phyloP scores from a whole-genome alignment of 2,113 vertebrate species.

The Podocnemis expansa region DNA sequence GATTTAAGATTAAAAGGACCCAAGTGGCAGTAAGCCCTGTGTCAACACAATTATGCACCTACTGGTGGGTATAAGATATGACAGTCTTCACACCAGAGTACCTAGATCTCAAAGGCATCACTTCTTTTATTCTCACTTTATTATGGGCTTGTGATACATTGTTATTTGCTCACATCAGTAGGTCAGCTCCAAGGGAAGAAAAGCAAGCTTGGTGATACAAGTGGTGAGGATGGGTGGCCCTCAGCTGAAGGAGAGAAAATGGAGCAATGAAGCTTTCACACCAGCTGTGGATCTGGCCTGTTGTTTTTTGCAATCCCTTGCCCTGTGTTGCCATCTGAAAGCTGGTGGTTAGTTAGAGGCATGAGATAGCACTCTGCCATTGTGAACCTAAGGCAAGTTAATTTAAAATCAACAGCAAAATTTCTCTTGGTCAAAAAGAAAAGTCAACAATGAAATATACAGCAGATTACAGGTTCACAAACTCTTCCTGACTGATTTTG shows the following conservation, averaged over 20 bases:
- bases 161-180: fast-evolving
- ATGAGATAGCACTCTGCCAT: neutral
- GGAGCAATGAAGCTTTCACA: neutral
- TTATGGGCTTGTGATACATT: neutral
- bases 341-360: too few species aligned
- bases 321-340: neutral
- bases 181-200: slow-evolving; percentile 25
- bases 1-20: neutral
- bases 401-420: slow-evolving; percentile 19
- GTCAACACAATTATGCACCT: neutral
- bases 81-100: neutral
- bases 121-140: neutral
- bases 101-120: neutral
- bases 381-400: neutral
- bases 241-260: neutral
- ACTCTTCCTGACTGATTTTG: neutral
- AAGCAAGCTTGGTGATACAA: neutral
- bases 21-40: neutral
- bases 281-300: neutral
- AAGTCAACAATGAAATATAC: neutral
- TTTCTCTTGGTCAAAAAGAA: neutral
- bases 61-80: neutral
- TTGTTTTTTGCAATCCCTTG: neutral
- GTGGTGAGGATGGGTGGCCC: neutral
- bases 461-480: neutral